Evolutionary conservation across 1,140 invertebrate genomes (phyloP).

Genomic region (Asobara japonica): DNA sequence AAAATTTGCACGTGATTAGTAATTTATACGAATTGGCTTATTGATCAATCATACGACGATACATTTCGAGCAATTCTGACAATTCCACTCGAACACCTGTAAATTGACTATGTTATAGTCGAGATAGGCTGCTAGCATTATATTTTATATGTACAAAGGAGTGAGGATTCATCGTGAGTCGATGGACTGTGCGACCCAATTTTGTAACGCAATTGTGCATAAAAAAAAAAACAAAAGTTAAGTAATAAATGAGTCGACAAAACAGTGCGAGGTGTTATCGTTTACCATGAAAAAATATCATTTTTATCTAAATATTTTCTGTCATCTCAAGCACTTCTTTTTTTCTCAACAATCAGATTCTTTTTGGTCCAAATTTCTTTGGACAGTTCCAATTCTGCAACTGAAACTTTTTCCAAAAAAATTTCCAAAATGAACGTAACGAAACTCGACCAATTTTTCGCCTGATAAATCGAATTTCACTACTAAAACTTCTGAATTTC

Average conservation of each 20-base stretch:
- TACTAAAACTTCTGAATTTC: too few species aligned
- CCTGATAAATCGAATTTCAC: too few species aligned
- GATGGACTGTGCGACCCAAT: constrained; percentile 47
- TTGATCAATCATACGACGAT: constrained; percentile 16
- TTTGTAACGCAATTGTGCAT: constrained; percentile 59
- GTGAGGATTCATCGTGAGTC: constrained; percentile 30
- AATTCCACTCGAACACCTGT: neutral
- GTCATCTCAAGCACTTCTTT: too few species aligned
- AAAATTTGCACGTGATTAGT: too few species aligned
- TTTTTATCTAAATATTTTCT: neutral
- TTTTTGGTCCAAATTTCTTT: too few species aligned
- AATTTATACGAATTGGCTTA: too few species aligned
- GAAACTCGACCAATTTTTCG: too few species aligned
- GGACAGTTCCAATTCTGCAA: neutral
- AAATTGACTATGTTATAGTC: neutral
- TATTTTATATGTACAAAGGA: constrained; percentile 27
- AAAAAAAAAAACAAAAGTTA: constrained; percentile 41
- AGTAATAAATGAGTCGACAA: constrained; percentile 51
- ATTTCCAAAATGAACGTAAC: too few species aligned
- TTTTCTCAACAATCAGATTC: too few species aligned
- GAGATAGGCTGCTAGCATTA: constrained; percentile 18
- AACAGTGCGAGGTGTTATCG: neutral
- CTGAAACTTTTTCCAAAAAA: neutral
- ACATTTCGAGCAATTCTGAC: too few species aligned
- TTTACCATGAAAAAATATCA: neutral